Conservation (phyloP, 2,797 vertebrate species). For the Hafferia zeledoni region DNA sequence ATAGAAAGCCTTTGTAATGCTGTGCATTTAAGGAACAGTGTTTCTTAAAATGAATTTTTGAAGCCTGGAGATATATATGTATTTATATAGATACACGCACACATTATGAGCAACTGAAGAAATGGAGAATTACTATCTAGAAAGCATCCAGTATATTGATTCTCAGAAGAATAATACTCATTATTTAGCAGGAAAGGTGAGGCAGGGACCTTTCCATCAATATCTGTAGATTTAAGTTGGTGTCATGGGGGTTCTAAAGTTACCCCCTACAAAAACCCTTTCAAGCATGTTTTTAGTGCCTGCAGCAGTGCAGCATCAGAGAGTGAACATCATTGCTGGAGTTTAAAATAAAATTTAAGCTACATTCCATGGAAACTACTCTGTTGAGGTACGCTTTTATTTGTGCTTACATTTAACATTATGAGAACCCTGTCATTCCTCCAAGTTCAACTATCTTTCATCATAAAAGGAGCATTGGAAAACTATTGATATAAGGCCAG, state of each 20-base stretch:
- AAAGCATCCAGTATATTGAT: conserved; percentile 35
- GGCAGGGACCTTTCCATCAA: not conserved
- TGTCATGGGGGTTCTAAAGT: conserved; percentile 20
- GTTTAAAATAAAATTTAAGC: conserved; percentile 1
- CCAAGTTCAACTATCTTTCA: not conserved
- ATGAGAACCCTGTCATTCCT: not conserved
- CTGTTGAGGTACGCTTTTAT: conserved; percentile 2
- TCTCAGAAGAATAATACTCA: conserved; percentile 11
- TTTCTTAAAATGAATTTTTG: conserved; percentile 9
- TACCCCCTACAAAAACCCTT: not conserved
- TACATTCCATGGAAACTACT: not conserved
- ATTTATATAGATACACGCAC: not conserved
- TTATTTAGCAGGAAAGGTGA: conserved; percentile 23
- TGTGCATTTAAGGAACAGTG: not conserved
- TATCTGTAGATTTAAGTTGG: conserved; percentile 21
- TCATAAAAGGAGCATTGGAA: not conserved
- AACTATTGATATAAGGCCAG: not conserved
- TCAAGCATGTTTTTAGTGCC: conserved; percentile 16
- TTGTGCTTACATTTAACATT: conserved; percentile 12
- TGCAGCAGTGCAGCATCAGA: not conserved
- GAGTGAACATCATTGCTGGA: not conserved
- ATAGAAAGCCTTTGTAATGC: not conserved
- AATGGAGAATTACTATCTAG: not conserved
- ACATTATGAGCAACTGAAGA: not conserved
- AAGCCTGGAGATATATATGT: not conserved